phyloP scores from a whole-genome alignment of 2,797 vertebrate genomes.

The Crypturellus tataupa region DNA sequence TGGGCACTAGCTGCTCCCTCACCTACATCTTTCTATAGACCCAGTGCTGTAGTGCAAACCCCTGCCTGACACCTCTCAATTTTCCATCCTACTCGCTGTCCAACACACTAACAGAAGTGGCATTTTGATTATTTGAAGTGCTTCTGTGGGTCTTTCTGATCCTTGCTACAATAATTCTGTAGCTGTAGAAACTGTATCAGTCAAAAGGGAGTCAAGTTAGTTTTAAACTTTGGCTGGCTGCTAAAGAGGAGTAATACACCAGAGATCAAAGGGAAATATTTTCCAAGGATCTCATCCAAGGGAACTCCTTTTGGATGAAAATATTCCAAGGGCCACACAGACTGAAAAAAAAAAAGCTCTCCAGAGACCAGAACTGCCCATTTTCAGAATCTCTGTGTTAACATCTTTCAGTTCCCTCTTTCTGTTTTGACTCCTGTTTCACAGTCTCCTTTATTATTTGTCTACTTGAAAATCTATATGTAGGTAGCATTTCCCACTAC shows the following conservation, averaged over 20 bases:
- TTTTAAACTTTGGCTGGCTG: slow-evolving; percentile 80
- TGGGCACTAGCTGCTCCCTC: neutral
- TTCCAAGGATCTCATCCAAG: slow-evolving; percentile 82
- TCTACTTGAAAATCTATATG: slow-evolving; percentile 50
- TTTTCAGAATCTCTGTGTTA: slow-evolving; percentile 59
- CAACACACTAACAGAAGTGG: neutral
- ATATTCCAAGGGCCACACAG: slow-evolving; percentile 82
- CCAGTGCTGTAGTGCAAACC: slow-evolving; percentile 10
- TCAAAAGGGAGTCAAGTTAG: slow-evolving; percentile 71
- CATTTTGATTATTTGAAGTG: slow-evolving; percentile 8
- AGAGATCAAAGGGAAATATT: slow-evolving; percentile 81
- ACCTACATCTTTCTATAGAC: neutral
- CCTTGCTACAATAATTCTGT: neutral
- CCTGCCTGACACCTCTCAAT: neutral
- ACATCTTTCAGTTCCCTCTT: slow-evolving; percentile 53
- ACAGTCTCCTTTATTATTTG: slow-evolving; percentile 38
- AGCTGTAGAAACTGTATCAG: slow-evolving; percentile 72
- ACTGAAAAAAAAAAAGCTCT: slow-evolving; percentile 65
- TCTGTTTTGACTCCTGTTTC: slow-evolving; percentile 48
- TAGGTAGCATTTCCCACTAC: slow-evolving; percentile 26
- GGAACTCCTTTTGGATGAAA: slow-evolving; percentile 79
- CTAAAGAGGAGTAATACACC: slow-evolving; percentile 75
- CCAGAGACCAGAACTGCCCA: slow-evolving; percentile 57
- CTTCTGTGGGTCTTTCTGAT: slow-evolving; percentile 28
- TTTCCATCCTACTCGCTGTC: neutral